Evolutionary conservation across 2,888 invertebrate species (phyloP), one percentile per base, ranked within the genome.

Genomic region (Callyntrura guangdongensis): DNA sequence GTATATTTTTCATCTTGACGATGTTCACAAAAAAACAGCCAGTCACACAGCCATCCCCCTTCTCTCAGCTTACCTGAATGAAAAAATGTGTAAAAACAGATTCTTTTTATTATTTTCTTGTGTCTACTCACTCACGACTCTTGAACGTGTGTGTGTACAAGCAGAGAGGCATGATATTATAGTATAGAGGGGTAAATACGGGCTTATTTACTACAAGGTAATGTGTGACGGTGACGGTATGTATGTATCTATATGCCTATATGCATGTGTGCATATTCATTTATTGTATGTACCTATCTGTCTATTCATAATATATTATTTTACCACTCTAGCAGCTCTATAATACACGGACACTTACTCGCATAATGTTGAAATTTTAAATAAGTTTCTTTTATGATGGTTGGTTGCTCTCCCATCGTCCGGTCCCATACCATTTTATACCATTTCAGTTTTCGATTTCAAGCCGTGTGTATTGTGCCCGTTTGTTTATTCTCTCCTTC

Each of bases 21-120:
- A 74, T 45, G 47, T 74, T 11, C n/a, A 74, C 45, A 0, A 9
- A 36, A 36, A 36, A 74, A n/a, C 47, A 49, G 45, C 45, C 47
- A 74, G 47, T 47, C 36, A 36, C 36, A 36, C 36, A 36, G 36
- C 17, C 61, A 22, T 20, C 20, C 61, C 74, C 74, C 49, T 67
- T 67, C 67, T 67, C 67, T 67, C 67, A 67, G n/a, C 74, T 74
- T 74, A 74, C 74, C 74, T 74, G 74, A 74, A 45, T 74, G 74
- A 74, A 74, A 64, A 74, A 74, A 74, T 74, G 45, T 20, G 20
- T 22, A 47, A 74, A 47, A 74, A 74, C 14, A 47, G 11, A 47
- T 5, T 20, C 17, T 72, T 74, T 36, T 36, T 36, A 36, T 36
- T 36, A 36, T 36, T 36, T 36, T 36, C 36, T 74, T 74, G 45